Percentiles rank a stretch among this genome's conserved stretches.
phyloP scores from a whole-genome alignment of 2,888 invertebrate genomes.

The Oscheius myriophilus region DNA sequence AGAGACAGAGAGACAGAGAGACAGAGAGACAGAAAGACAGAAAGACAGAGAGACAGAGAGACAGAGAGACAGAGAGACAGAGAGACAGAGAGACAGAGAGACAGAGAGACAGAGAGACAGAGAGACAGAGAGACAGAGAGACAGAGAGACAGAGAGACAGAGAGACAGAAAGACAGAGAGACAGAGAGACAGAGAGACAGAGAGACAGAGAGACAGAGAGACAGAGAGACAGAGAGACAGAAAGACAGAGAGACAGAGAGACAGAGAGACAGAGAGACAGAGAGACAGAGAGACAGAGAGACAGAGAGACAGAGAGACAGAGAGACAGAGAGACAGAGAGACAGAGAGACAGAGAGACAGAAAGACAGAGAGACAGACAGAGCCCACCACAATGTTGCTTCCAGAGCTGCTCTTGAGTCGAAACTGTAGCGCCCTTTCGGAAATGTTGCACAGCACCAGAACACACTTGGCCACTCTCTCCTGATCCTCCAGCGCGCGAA shows the following conservation, averaged over 20 bases:
- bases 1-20: neutral
- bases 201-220: no score
- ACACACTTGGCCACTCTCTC: constrained; percentile 21
- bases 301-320: no score
- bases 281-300: no score
- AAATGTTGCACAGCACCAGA: constrained; percentile 61
- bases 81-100: neutral
- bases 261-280: no score
- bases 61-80: neutral
- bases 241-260: no score
- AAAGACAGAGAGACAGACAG: neutral
- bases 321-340: neutral
- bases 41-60: neutral
- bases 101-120: no score
- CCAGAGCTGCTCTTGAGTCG: constrained; percentile 50
- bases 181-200: no score
- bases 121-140: no score
- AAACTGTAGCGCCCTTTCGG: constrained; percentile 58
- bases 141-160: no score
- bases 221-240: no score
- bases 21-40: no score
- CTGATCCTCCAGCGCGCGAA: constrained; percentile 1
- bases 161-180: no score
- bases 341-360: neutral
- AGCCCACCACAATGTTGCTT: constrained; percentile 42